Percentiles rank a stretch among this genome's conserved stretches.
These are phyloP conservation scores for Osmerus mordax DNA, from an alignment of 2,113 vertebrate genomes.

Conservation along the genomic window DNA sequence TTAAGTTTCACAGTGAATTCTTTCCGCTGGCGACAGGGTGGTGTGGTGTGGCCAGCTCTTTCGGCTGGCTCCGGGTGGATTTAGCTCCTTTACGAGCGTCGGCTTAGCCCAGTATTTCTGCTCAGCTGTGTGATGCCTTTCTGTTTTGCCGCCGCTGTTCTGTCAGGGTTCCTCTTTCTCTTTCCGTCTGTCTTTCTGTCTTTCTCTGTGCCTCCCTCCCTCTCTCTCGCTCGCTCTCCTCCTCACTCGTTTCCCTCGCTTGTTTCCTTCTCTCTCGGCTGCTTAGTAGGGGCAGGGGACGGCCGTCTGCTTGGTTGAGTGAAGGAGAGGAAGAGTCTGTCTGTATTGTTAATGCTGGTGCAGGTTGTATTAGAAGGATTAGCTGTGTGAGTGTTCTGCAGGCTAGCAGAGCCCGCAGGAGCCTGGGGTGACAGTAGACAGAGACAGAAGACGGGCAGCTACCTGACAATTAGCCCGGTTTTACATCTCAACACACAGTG, in stretches of 20 bases:
- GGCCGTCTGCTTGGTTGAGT: constrained; percentile 5
- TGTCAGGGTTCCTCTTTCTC: constrained; percentile 5
- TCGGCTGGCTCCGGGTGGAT: constrained; percentile 45
- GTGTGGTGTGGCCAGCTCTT: constrained; percentile 18
- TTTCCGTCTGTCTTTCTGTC: constrained; percentile 16
- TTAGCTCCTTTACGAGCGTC: constrained; percentile 46
- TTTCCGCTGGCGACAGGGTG: constrained; percentile 46
- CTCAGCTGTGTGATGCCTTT: constrained; percentile 33
- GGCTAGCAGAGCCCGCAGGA: constrained; percentile 29
- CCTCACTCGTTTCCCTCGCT: not conserved
- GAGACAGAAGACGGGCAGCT: constrained; percentile 22
- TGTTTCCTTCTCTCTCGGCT: constrained; percentile 1
- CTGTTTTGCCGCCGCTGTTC: constrained; percentile 38
- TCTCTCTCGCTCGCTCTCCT: not conserved
- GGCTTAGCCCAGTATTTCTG: constrained; percentile 49
- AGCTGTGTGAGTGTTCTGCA: constrained; percentile 34
- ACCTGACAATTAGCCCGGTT: constrained; percentile 25
- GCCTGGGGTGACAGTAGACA: constrained; percentile 21
- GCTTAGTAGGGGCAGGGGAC: not conserved
- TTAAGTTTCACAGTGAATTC: constrained; percentile 66
- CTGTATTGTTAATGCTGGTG: constrained; percentile 29
- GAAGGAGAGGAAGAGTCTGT: constrained; percentile 11
- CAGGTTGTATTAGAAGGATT: constrained; percentile 49
- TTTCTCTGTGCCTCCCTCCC: constrained; percentile 2
- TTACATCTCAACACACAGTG: constrained; percentile 9